phyloP scores from a whole-genome alignment of 2,888 invertebrate species.

The Physocephala rufipes region DNA sequence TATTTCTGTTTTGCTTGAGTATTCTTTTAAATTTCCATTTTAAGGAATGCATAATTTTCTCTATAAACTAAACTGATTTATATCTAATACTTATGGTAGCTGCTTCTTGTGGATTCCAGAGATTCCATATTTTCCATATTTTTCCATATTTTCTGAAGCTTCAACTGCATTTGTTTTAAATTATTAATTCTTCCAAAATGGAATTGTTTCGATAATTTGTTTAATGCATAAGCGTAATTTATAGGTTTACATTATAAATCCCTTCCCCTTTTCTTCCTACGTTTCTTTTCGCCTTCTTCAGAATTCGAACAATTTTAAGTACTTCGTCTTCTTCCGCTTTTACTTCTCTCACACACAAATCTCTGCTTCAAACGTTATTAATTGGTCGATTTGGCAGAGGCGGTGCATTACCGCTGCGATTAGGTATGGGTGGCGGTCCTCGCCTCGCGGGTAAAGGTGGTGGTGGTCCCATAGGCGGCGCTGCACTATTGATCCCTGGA shows the following conservation, averaged over 20 bases:
- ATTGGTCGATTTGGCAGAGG: conserved; percentile 62
- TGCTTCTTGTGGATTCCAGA: too few species aligned
- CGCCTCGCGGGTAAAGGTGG: conserved; percentile 71
- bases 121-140: too few species aligned
- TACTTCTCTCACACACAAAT: conserved; percentile 14
- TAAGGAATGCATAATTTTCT: too few species aligned
- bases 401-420: conserved; percentile 63
- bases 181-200: too few species aligned
- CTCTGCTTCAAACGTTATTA: conserved; percentile 55
- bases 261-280: not conserved
- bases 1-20: too few species aligned
- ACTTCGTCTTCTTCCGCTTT: not conserved
- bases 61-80: too few species aligned
- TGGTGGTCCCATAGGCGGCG: conserved; percentile 67
- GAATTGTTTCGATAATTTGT: too few species aligned
- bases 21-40: too few species aligned
- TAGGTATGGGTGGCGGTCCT: conserved; percentile 65
- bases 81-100: too few species aligned
- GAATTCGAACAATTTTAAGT: too few species aligned
- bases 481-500: conserved; percentile 58
- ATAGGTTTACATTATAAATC: conserved; percentile 12
- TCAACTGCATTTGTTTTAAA: too few species aligned
- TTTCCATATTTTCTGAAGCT: too few species aligned
- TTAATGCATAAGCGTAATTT: not conserved
- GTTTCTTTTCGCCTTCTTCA: not conserved